Base-by-base conservation (phyloP, 2,797 vertebrate species). In the Cossypha caffra region DNA sequence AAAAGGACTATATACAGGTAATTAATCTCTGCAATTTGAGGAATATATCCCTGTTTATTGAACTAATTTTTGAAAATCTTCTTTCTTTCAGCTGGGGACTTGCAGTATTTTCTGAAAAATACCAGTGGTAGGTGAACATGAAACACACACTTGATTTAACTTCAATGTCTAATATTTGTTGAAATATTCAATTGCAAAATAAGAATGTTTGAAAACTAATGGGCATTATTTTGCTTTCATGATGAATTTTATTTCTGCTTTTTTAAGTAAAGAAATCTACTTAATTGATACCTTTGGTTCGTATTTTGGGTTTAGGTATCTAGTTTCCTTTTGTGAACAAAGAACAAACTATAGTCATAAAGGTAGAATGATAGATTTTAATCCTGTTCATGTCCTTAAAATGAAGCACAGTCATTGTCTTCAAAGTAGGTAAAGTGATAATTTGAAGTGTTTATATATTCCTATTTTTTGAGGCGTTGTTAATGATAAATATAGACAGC, bases 31-130 rank as follows among this genome's bases (percentile, higher is more conserved):
- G 37, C 11, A 57, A 13, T 58, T 58, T 86, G 51, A 77, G 35
- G 13, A 82, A 28, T 76, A 33, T 62, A 8, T 52, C 55, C 7
- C 23, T 25, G 5, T 51, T 92, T 61, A 48, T 71, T 29, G n/a
- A 88, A 81, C 38, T 95, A 71, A 95, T 67, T 66, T 59, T 80
- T 64, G 2, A 63, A 88, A 50, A n/a, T 88, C 33, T 80, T 62
- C 18, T 94, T 88, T 75, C 37, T 96, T 93, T 90, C 98, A 99
- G 99, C 96, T 99, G 99, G 99, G 99, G 99, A 78, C 98, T 99
- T 96, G 99, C 99, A 2, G 86, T 99, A 50, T 98, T 97, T 97
- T 98, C 98, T 33, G 99, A 99, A 94, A 99, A 99, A 90, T 98
- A 99, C 57, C 99, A 99, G 69, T 99, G 99, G 99, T 99, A 98